These are phyloP conservation scores for Notothenia coriiceps DNA, from an alignment of 2,113 vertebrate species.

Conservation along the genomic window DNA sequence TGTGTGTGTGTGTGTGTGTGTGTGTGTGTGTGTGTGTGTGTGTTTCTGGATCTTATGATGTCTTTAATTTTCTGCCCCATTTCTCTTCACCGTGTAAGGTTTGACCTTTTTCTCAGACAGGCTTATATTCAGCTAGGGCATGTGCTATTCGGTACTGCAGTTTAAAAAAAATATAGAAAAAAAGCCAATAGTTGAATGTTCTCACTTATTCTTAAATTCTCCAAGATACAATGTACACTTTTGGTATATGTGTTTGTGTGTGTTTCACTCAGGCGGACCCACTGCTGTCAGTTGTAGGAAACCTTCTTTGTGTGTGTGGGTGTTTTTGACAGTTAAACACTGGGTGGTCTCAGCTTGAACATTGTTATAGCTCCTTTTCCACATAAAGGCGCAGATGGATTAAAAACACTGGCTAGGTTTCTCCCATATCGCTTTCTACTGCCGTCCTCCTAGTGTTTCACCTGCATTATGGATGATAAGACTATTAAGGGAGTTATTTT, in stretches of 20 bases:
- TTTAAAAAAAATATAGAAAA: not conserved
- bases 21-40: constrained; percentile 2
- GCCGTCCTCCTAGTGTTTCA: constrained; percentile 3
- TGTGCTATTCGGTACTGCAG: not conserved
- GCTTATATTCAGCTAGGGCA: constrained; percentile 21
- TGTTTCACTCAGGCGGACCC: constrained; percentile 5
- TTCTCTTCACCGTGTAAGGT: constrained; percentile 56
- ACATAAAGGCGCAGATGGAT: constrained; percentile 68
- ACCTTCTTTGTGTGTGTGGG: constrained; percentile 25
- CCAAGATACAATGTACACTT: not conserved
- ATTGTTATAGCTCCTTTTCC: constrained; percentile 72
- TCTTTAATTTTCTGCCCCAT: constrained; percentile 74
- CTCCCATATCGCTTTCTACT: constrained; percentile 1
- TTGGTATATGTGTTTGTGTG: constrained; percentile 1
- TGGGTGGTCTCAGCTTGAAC: constrained; percentile 73
- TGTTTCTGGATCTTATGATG: constrained; percentile 66
- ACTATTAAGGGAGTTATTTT: constrained; percentile 2
- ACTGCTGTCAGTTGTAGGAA: constrained; percentile 23
- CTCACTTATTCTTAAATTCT: not conserved
- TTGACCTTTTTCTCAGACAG: constrained; percentile 50
- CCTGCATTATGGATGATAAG: constrained; percentile 22
- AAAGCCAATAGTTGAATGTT: not conserved
- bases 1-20: constrained; percentile 24
- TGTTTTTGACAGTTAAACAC: constrained; percentile 57
- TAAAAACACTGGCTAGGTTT: constrained; percentile 35